Conservation (phyloP, 2,888 invertebrate species). For the Empis stercorea region DNA sequence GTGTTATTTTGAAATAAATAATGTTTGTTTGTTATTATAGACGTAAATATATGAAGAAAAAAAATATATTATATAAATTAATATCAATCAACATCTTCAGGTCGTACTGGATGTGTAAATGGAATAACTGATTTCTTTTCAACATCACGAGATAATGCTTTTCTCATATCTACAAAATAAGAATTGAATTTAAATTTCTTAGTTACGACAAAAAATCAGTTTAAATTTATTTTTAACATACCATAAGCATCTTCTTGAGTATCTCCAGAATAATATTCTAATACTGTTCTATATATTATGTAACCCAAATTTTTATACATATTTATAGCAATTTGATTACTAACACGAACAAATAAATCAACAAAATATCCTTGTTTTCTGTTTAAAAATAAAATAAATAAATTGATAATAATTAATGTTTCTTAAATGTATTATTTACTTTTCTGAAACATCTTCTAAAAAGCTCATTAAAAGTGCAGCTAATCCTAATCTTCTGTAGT, state of each 20-base stretch:
- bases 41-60: too few species aligned
- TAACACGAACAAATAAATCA: slow-evolving; percentile 94
- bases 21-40: too few species aligned
- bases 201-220: background rate
- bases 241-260: slow-evolving; percentile 99
- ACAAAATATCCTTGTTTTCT: slow-evolving; percentile 96
- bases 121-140: slow-evolving; percentile 89
- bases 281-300: slow-evolving; percentile 86
- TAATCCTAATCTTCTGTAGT: slow-evolving; percentile 81
- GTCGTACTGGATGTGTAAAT: slow-evolving; percentile 82
- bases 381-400: too few species aligned
- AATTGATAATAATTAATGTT: background rate
- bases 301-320: slow-evolving; percentile 97
- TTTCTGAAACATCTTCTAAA: slow-evolving; percentile 92
- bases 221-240: slow-evolving; percentile 32
- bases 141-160: slow-evolving; percentile 86
- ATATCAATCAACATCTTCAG: slow-evolving; percentile 78
- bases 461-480: slow-evolving; percentile 89
- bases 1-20: too few species aligned
- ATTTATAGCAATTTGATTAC: slow-evolving; percentile 92
- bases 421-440: slow-evolving; percentile 41
- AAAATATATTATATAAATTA: background rate
- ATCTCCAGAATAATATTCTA: slow-evolving; percentile 97
- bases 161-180: slow-evolving; percentile 85
- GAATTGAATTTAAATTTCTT: background rate